A percentile compares a stretch with the other conserved stretches of the same genome.
Evolutionary conservation across 2,888 invertebrate genomes (phyloP).

Genomic region (Acrocera orbiculus): DNA sequence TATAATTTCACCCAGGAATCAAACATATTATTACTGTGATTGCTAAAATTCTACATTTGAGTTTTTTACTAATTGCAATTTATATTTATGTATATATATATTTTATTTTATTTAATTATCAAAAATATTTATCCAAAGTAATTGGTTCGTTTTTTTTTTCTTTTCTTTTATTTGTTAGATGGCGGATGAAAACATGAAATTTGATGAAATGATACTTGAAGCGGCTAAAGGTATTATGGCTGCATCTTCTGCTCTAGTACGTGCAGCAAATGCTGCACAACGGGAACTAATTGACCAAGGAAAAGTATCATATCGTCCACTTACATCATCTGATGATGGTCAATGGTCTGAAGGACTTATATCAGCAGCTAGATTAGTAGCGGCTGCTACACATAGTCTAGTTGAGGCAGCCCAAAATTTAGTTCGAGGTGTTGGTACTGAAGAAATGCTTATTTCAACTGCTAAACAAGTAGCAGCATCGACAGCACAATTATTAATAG

Average conservation of each 20-base stretch:
- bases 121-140: too few species aligned
- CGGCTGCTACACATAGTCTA: conserved; percentile 92
- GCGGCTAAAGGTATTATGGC: conserved; percentile 96
- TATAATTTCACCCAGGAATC: conserved; percentile 87
- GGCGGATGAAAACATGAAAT: conserved; percentile 84
- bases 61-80: too few species aligned
- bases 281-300: conserved; percentile 85
- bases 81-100: too few species aligned
- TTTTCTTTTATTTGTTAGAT: conserved; percentile 37
- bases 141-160: neutral
- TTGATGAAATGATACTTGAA: conserved; percentile 97
- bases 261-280: conserved; percentile 94
- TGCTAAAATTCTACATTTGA: conserved; percentile 23
- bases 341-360: conserved; percentile 97
- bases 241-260: conserved; percentile 89
- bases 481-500: conserved; percentile 92
- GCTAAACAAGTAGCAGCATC: conserved; percentile 94
- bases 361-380: conserved; percentile 87
- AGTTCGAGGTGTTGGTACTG: conserved; percentile 79
- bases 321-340: conserved; percentile 81
- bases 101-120: too few species aligned
- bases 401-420: conserved; percentile 96
- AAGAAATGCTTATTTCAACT: conserved; percentile 90
- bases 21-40: conserved; percentile 94
- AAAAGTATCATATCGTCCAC: conserved; percentile 65